Conservation (phyloP, 2,797 vertebrate genomes). For the Alauda arvensis region DNA sequence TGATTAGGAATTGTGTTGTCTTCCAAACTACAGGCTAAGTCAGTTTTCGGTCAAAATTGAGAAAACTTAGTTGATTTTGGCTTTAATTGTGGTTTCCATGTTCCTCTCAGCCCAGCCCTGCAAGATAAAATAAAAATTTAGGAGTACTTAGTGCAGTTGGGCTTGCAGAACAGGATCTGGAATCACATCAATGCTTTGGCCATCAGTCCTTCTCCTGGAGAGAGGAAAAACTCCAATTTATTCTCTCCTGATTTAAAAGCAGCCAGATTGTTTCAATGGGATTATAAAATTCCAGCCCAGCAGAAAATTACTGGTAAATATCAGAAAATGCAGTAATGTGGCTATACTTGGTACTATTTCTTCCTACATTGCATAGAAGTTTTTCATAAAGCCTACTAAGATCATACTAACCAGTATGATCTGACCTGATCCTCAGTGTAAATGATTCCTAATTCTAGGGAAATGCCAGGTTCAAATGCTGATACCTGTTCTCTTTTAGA, state of each 20-base stretch:
- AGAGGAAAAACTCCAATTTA: background rate
- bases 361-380: fast-evolving
- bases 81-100: background rate
- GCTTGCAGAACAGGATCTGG: background rate
- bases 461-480: background rate
- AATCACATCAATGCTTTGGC: background rate
- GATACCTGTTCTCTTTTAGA: background rate
- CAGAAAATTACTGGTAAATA: background rate
- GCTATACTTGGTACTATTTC: background rate
- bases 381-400: background rate
- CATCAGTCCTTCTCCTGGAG: background rate
- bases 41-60: background rate
- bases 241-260: background rate
- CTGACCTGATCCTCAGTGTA: background rate
- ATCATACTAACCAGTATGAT: background rate
- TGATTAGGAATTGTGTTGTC: background rate
- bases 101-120: background rate
- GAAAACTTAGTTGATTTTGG: background rate
- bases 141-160: background rate
- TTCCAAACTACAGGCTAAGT: background rate
- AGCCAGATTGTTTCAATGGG: background rate
- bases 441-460: background rate
- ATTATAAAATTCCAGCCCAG: background rate
- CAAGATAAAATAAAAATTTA: background rate
- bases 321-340: background rate